Conservation (phyloP, 2,888 invertebrate genomes). For the Galeruca laticollis region DNA sequence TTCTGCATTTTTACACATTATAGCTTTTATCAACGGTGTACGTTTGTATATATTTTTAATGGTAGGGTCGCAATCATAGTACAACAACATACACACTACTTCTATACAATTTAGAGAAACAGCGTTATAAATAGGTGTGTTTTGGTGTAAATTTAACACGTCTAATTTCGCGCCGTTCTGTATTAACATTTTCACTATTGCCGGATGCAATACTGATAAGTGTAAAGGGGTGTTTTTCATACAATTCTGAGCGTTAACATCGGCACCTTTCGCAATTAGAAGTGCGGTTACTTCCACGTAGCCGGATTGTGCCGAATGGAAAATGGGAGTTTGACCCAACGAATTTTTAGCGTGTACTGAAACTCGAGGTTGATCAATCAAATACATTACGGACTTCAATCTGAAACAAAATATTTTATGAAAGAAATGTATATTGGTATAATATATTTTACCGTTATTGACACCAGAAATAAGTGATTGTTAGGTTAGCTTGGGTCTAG, state of each 20-base stretch:
- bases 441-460: too few species aligned
- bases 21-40: conserved; percentile 29
- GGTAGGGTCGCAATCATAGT: conserved; percentile 51
- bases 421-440: too few species aligned
- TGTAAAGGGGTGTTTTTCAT: conserved; percentile 50
- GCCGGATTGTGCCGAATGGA: too few species aligned
- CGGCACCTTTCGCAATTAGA: conserved; percentile 34
- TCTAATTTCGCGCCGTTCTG: conserved; percentile 52
- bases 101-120: conserved; percentile 45
- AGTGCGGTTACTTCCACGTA: too few species aligned
- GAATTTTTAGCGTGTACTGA: conserved; percentile 48
- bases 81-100: conserved; percentile 51
- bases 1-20: conserved; percentile 45
- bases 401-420: neutral
- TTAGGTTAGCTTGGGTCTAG: too few species aligned
- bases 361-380: conserved; percentile 46
- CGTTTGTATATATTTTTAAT: conserved; percentile 25
- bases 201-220: conserved; percentile 41
- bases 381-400: conserved; percentile 11
- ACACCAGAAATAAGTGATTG: too few species aligned
- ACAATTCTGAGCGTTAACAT: conserved; percentile 47
- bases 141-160: conserved; percentile 42
- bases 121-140: conserved; percentile 52
- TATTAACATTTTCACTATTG: conserved; percentile 47
- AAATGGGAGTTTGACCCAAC: conserved; percentile 47